These are phyloP conservation scores for Procambarus virginalis DNA, from an alignment of 1,140 invertebrate species.

Conservation along the genomic window DNA sequence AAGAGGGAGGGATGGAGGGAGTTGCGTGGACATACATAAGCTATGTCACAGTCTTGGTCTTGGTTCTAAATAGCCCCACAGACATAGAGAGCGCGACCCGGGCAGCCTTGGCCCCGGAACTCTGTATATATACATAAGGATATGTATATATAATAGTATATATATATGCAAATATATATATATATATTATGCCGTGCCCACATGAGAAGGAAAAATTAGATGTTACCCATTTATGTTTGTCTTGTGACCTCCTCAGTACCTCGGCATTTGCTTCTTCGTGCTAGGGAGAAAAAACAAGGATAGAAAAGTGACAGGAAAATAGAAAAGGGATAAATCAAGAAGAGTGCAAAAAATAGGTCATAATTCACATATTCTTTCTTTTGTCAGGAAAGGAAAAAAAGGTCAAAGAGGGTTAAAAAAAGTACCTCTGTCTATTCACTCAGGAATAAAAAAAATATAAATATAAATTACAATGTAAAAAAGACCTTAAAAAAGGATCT, in stretches of 20 bases:
- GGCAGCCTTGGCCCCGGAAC: not conserved
- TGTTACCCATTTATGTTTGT: slow-evolving; percentile 51
- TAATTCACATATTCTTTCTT: not conserved
- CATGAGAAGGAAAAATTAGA: slow-evolving; percentile 33
- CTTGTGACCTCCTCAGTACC: slow-evolving; percentile 59
- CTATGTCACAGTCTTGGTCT: slow-evolving; percentile 27
- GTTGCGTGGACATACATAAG: not conserved
- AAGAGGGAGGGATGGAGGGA: no score
- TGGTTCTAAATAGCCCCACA: slow-evolving; percentile 30
- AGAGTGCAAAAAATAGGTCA: not conserved
- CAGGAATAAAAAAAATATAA: not conserved
- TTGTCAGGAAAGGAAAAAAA: no score
- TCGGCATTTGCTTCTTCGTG: slow-evolving; percentile 69
- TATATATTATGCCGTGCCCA: slow-evolving; percentile 47
- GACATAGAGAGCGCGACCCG: slow-evolving; percentile 27
- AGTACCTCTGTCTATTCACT: not conserved
- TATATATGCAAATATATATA: not conserved
- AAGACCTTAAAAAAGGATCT: not conserved
- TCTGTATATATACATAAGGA: not conserved
- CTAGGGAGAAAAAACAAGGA: slow-evolving; percentile 49
- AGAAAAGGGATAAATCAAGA: not conserved
- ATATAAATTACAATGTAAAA: not conserved
- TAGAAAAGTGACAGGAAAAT: slow-evolving; percentile 27
- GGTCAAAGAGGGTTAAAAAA: no score
- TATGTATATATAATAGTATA: not conserved